Percentiles rank a stretch among this genome's conserved stretches.
Conservation (phyloP, 92 coral and sea anemone genomes). For the Epizoanthus rinbou region DNA sequence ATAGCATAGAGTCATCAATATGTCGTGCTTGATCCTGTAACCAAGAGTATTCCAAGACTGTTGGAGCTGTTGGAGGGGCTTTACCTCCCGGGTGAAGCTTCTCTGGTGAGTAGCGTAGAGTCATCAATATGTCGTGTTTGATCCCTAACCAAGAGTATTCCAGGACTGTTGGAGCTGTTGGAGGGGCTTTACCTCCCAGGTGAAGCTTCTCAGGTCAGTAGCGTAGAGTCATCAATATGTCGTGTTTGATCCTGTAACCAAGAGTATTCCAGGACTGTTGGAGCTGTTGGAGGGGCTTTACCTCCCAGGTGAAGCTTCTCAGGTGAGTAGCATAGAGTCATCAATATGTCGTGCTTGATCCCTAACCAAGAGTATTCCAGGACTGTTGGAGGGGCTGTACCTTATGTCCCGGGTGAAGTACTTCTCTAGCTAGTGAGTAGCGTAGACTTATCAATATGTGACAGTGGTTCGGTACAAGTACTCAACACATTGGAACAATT, state of each 20-base stretch:
- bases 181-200: slow-evolving; percentile 92
- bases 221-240: neutral
- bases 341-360: slow-evolving; percentile 70
- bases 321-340: slow-evolving; percentile 58
- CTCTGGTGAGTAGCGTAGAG: slow-evolving; percentile 64
- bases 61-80: slow-evolving; percentile 67
- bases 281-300: slow-evolving; percentile 75
- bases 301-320: slow-evolving; percentile 91
- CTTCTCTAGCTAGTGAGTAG: slow-evolving; percentile 90
- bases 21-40: slow-evolving; percentile 86
- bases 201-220: slow-evolving; percentile 86
- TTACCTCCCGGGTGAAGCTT: slow-evolving; percentile 89
- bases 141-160: slow-evolving; percentile 93
- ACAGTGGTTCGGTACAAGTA: neutral
- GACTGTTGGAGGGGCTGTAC: slow-evolving; percentile 72
- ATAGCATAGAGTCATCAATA: neutral
- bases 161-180: slow-evolving; percentile 64
- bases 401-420: slow-evolving; percentile 96
- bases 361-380: slow-evolving; percentile 94
- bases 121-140: slow-evolving; percentile 63
- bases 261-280: slow-evolving; percentile 82
- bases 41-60: slow-evolving; percentile 91
- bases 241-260: slow-evolving; percentile 94
- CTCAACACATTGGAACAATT: too few relatives aligned
- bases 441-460: neutral